Base-by-base conservation (phyloP, 1,140 invertebrate genomes). In the Heliconius melpomene region DNA sequence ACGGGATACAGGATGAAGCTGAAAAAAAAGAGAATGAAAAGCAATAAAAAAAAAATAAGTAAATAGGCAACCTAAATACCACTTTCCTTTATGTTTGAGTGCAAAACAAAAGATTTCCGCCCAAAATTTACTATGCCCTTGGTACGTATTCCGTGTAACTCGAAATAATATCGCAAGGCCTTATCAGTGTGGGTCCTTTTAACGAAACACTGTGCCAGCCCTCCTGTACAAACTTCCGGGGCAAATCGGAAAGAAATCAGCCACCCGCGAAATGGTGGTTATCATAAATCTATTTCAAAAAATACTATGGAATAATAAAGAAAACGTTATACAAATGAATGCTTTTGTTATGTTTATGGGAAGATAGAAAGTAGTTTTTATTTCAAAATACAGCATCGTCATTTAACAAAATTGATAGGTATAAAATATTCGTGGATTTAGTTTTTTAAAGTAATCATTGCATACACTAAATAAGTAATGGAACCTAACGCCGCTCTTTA, bases 251-350 rank as follows among this genome's bases (percentile, higher is more conserved):
- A 75, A 72, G 23, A 77, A 77, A 77, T 72, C 76, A 72, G 60
- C 60, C 60, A 50, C 60, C 38, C 40, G 60, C 72, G 38, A 72
- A 77, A 77, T 29, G 38, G 32, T 36, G 76, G 70, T 77, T 50
- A 77, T 52, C 76, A 71, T 77, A 77, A 75, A 77, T 77, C 23
- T 77, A 77, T 40, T 40, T 40, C 26, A 46, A 77, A 77, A 66
- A 76, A 60, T 76, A 76, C 29, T 60, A 60, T 23, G 18, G 52
- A 36, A 76, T 60, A 54, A 52, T 54, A 9, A 54, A 73, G 16
- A 6, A 73, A 73, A 60, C 23, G n/a, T 60, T 60, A 60, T 60
- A 60, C n/a, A 60, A 60, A 23, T 60, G 57, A 60, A 60, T 60
- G 20, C 57, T 60, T 60, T 23, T 60, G 57, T 60, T 60, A 60